phyloP scores from a whole-genome alignment of 2,113 vertebrate species.

The Leiothrix lutea region DNA sequence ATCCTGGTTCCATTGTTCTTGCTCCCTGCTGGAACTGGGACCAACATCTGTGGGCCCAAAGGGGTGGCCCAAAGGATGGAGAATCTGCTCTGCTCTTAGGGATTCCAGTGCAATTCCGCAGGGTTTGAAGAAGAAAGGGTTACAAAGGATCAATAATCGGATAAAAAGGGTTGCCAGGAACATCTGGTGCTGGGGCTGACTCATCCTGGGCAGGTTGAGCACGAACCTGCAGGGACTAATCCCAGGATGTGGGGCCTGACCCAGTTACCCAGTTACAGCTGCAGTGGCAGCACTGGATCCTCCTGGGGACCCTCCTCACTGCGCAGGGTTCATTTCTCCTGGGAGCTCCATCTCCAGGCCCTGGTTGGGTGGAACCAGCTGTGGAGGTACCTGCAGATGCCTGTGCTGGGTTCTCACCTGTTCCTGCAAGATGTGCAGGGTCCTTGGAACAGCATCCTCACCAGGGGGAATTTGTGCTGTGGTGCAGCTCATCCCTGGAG shows the following conservation, averaged over 20 bases:
- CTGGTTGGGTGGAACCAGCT: background rate
- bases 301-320: background rate
- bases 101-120: accelerated
- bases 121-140: background rate
- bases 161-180: background rate
- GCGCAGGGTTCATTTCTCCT: accelerated
- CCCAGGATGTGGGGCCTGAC: constrained; percentile 7
- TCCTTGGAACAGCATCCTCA: background rate
- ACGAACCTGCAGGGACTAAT: constrained; percentile 12
- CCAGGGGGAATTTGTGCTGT: background rate
- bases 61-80: background rate
- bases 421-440: background rate
- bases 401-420: background rate
- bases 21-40: background rate
- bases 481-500: background rate
- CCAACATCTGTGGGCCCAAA: background rate
- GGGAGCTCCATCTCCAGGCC: background rate
- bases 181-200: constrained; percentile 21
- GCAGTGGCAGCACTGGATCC: background rate
- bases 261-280: constrained; percentile 17
- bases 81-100: background rate
- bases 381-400: background rate
- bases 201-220: background rate
- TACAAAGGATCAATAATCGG: background rate
- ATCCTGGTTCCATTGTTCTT: constrained; percentile 21